Evolutionary conservation across 1,140 invertebrate genomes (phyloP), one percentile per base, ranked within the genome.

Genomic region (Eueides isabella): DNA sequence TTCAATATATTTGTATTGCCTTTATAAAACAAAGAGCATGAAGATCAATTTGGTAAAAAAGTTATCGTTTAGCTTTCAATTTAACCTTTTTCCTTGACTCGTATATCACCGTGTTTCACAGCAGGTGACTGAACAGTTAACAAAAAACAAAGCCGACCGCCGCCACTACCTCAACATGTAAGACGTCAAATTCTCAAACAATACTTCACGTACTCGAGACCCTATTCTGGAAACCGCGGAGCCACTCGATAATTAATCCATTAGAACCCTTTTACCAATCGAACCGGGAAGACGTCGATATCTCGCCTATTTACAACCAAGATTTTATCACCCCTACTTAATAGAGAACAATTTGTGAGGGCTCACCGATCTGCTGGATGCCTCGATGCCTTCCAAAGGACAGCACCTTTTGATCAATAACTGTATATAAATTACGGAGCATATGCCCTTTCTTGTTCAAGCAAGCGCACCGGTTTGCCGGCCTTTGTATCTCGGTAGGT

Each of bases 331-430:
- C 87, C 87, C 89, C 81, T 78, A 71, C 69, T 78, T 86, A 83
- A 84, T 83, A 81, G 86, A 83, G 79, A 84, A 88, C 86, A 89
- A 88, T 89, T 91, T 87, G 84, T 71, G 80, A 77, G 79, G 85
- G 85, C 80, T 81, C 86, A 82, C 83, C 80, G 87, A 82, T 83
- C 79, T 71, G 67, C 74, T 76, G 72, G 82, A 88, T 87, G 89
- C 83, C 81, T 85, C 85, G 82, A 80, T 92, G 90, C 85, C 78
- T 88, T 75, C 85, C 88, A 92, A 92, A 90, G 89, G 90, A 91
- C 87, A 81, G 83, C 85, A 89, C 84, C 90, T 90, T 92, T 92
- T 92, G 90, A 92, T 92, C 90, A 92, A 92, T 91, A 92, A 90
- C 86, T 92, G 90, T 92, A 91, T 88, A 92, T 87, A 92, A 91